Evolutionary conservation across 1,140 invertebrate species (phyloP), one percentile per base, ranked within the genome.

Genomic region (Bombus affinis): DNA sequence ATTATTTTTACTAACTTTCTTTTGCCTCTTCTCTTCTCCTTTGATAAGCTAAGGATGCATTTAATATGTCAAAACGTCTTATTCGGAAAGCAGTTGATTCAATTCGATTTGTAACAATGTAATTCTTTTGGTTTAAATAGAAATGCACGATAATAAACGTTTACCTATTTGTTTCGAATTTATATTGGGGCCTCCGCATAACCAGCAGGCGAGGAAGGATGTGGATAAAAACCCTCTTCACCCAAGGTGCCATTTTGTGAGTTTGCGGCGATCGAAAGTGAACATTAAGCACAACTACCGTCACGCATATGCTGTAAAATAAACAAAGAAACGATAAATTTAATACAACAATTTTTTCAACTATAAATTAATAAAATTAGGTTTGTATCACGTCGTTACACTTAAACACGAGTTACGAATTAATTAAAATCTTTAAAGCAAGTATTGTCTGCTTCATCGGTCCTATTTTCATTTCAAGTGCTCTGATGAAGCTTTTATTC

Each of bases 281-380:
- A 44, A 99, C 97, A 95, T 99, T 99, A 62, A 99, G 96, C 15
- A 99, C 99, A 87, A 99, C 97, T 82, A 99, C 99, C n/a, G 99
- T 99, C 84, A 99, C 98, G 94, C 99, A 98, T 95, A 99, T 99
- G 95, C 98, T 98, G 96, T 72, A 96, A 96, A 86, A 81, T 62
- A 75, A 47, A 68, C 18, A 83, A 71, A 62, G 3, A 18, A 39
- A 57, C 6, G 10, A 10, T 32, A 13, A 1, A 39, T 44, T 47
- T 47, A 1, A 0, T 18, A 47, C 5, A 18, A 47, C 15, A 47
- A 47, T 47, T 47, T 47, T 18, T 1, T 12, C 10, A 18, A 53
- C 18, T 53, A 15, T 6, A 68, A 25, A 35, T 53, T 53, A 37
- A 35, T 68, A 68, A 39, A 39, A 13, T 25, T 32, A 18, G 25